Percentiles rank a stretch among this genome's conserved stretches.
Evolutionary conservation across 2,113 vertebrate species (phyloP).

Genomic region (Lamprologus speciosus): DNA sequence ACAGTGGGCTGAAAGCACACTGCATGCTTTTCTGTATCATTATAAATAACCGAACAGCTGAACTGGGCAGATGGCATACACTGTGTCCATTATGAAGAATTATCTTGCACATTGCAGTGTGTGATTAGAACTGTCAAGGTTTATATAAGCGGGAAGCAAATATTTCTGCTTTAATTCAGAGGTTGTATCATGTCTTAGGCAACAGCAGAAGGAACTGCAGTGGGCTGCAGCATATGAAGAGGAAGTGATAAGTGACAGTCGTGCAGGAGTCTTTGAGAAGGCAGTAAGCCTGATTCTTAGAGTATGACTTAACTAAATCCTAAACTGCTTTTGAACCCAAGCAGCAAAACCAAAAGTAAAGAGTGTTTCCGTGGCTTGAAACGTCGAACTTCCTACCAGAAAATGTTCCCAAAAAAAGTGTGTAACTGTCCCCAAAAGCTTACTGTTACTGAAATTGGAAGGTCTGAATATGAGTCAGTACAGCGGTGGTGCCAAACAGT

Average conservation of each 20-base stretch:
- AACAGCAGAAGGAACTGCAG: background rate
- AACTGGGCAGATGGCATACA: constrained; percentile 64
- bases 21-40: constrained; percentile 35
- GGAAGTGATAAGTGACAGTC: background rate
- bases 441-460: background rate
- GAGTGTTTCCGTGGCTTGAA: background rate
- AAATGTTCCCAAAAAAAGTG: background rate
- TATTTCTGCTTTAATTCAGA: constrained; percentile 13
- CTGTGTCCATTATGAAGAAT: constrained; percentile 56
- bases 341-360: constrained; percentile 28
- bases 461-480: constrained; percentile 1
- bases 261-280: background rate
- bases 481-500: constrained; percentile 22
- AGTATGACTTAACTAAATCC: background rate
- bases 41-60: constrained; percentile 24
- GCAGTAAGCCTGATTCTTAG: background rate
- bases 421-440: background rate
- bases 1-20: constrained; percentile 26
- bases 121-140: constrained; percentile 21
- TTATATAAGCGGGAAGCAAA: constrained; percentile 21
- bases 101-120: constrained; percentile 31
- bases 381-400: background rate
- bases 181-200: background rate
- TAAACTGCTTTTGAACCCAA: constrained; percentile 9
- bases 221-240: background rate